These are phyloP conservation scores for Trichogramma pretiosum DNA, from an alignment of 1,140 invertebrate genomes.

Conservation along the genomic window DNA sequence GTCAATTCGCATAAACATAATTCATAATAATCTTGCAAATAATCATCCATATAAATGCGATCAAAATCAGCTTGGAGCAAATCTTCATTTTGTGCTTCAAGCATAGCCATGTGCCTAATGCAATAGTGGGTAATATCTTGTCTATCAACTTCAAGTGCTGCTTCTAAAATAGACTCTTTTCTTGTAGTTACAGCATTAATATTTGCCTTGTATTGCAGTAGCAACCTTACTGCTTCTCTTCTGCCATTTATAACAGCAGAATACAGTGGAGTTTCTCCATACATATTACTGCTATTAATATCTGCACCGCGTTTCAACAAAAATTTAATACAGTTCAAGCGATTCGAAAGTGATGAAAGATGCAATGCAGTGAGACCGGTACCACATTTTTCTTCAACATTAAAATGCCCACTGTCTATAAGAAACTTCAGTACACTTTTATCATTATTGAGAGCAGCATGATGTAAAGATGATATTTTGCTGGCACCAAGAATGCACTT, in stretches of 20 bases:
- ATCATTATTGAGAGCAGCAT: slow-evolving; percentile 4
- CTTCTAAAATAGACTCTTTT: not conserved
- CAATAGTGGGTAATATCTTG: not conserved
- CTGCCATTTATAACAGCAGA: slow-evolving; percentile 1
- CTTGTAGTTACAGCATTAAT: not conserved
- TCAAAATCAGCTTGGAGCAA: not conserved
- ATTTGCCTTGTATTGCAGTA: not conserved
- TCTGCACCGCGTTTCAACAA: slow-evolving; percentile 1
- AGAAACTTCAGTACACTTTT: slow-evolving; percentile 1
- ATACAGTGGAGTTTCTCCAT: slow-evolving; percentile 2
- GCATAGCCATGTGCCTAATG: not conserved
- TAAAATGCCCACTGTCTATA: not conserved
- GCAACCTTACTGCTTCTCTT: not conserved
- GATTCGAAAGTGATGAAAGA: not conserved
- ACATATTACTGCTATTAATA: slow-evolving; percentile 1
- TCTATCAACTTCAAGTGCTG: not conserved
- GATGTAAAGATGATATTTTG: slow-evolving; percentile 1
- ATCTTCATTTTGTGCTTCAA: not conserved
- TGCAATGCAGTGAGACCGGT: slow-evolving; percentile 3
- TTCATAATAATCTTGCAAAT: not conserved
- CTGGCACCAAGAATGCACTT: not conserved
- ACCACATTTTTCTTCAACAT: slow-evolving; percentile 1
- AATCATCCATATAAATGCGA: not conserved
- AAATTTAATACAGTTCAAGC: not conserved
- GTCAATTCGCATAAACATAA: not conserved